Conservation (phyloP, 1,140 invertebrate genomes). For the Cotesia chilonis region DNA sequence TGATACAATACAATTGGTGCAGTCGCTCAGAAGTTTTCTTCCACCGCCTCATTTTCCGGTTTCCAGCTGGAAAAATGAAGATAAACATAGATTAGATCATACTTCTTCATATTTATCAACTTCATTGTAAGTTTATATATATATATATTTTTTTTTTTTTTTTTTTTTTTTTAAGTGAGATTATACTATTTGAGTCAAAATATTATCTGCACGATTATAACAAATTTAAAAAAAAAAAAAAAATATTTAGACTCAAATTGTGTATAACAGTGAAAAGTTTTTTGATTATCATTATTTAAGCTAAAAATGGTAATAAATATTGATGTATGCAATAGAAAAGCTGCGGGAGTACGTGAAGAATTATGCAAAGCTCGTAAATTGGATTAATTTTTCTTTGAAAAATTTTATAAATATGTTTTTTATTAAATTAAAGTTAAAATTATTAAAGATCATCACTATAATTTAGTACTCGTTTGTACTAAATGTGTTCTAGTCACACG, state of each 20-base stretch:
- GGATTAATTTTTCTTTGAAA: conserved; percentile 45
- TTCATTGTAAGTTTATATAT: conserved; percentile 53
- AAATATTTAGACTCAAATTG: too few relatives aligned
- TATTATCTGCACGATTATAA: too few relatives aligned
- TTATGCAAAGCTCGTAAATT: conserved; percentile 57
- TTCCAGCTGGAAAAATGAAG: conserved; percentile 87
- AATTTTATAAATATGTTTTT: too few relatives aligned
- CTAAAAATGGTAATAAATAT: conserved; percentile 2
- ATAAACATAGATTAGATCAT: conserved; percentile 74
- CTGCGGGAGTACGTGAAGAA: conserved; percentile 50
- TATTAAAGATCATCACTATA: conserved; percentile 36
- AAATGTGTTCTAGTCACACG: conserved; percentile 61
- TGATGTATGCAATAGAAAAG: conserved; percentile 48
- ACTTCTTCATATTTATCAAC: conserved; percentile 55
- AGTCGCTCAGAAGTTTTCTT: conserved; percentile 81
- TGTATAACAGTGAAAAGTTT: background rate
- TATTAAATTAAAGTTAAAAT: too few relatives aligned
- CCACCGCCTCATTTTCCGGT: conserved; percentile 86
- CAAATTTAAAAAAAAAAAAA: too few relatives aligned
- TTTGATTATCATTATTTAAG: background rate
- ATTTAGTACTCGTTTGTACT: conserved; percentile 44
- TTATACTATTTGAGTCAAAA: too few relatives aligned
- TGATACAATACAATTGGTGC: conserved; percentile 85
- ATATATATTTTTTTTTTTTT: background rate
- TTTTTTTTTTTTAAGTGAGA: background rate